Evolutionary conservation across 2,888 invertebrate species (phyloP).

Genomic region (Tigriopus californicus): DNA sequence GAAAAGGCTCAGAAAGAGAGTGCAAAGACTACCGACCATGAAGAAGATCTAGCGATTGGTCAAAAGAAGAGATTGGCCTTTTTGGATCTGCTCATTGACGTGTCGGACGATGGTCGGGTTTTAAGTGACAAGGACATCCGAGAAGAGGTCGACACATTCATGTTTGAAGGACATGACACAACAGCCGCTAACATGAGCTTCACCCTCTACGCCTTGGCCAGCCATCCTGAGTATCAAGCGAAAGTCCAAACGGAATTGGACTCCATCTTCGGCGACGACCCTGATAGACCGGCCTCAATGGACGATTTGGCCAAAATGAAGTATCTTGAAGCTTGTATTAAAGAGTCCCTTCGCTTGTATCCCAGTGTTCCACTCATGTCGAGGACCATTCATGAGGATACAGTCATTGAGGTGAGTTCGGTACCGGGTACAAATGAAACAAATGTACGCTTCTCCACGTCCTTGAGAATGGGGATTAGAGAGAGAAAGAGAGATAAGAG

Average conservation of each 20-base stretch:
- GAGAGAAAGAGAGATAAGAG: constrained; percentile 26
- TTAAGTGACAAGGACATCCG: constrained; percentile 29
- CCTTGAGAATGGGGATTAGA: constrained; percentile 26
- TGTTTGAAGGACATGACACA: constrained; percentile 65
- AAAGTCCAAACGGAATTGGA: constrained; percentile 33
- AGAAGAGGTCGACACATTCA: constrained; percentile 26
- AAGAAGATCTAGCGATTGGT: not conserved
- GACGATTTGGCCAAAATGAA: constrained; percentile 28
- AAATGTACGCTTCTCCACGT: constrained; percentile 23
- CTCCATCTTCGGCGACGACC: constrained; percentile 29
- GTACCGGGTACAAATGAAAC: constrained; percentile 23
- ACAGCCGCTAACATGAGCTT: constrained; percentile 73
- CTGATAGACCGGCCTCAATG: constrained; percentile 27
- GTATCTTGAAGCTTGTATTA: constrained; percentile 28
- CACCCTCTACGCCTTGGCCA: constrained; percentile 59
- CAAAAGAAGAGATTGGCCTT: constrained; percentile 52
- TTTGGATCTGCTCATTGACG: constrained; percentile 66
- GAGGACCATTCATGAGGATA: not conserved
- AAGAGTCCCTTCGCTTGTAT: constrained; percentile 27
- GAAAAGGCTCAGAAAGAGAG: not conserved
- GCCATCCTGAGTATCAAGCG: constrained; percentile 49
- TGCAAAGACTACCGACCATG: not conserved
- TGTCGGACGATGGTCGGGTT: constrained; percentile 39
- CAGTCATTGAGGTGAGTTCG: no score
- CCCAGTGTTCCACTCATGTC: constrained; percentile 26